Evolutionary conservation across 2,113 vertebrate species (phyloP).

Genomic region (Rhegmatorhina hoffmannsi): DNA sequence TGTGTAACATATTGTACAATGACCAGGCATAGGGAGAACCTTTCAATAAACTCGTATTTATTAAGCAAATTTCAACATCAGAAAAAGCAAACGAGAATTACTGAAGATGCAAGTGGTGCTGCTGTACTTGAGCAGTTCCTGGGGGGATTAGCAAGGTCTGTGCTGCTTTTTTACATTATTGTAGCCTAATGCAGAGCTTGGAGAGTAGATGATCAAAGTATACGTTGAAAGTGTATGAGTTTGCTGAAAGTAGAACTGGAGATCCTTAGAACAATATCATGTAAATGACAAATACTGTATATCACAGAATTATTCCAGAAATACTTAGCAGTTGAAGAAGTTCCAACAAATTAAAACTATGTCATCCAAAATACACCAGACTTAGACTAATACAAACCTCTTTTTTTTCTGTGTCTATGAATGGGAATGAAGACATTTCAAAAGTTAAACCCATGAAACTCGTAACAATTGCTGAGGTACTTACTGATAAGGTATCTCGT

Average conservation of each 20-base stretch:
- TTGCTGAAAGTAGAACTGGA: neutral
- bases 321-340: neutral
- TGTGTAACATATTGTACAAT: neutral
- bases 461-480: neutral
- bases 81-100: neutral
- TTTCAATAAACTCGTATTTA: neutral
- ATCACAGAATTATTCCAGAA: neutral
- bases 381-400: neutral
- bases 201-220: neutral
- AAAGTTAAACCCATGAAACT: conserved; percentile 2
- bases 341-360: neutral
- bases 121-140: neutral
- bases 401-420: conserved; percentile 8
- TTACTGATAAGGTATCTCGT: neutral
- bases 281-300: neutral
- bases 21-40: neutral
- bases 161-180: neutral
- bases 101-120: neutral
- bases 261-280: neutral
- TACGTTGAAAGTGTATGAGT: neutral
- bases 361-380: neutral
- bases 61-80: neutral
- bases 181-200: neutral
- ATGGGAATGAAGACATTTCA: conserved; percentile 12
- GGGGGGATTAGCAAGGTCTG: neutral